Conservation (phyloP, 2,797 vertebrate species). For the Megaceryle alcyon region DNA sequence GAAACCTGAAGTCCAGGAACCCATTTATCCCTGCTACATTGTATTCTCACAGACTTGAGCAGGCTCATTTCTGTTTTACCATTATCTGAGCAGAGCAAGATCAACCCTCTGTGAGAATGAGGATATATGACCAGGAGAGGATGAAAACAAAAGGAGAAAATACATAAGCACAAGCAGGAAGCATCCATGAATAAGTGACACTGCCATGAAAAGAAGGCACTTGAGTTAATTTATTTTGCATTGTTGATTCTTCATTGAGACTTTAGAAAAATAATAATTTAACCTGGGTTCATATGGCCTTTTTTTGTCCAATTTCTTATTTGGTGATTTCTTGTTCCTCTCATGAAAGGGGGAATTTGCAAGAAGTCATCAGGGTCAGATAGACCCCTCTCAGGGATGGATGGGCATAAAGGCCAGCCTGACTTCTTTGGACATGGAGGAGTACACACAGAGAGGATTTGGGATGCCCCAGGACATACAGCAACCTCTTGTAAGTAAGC, state of each 20-base stretch:
- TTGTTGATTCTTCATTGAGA: not conserved
- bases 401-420: not conserved
- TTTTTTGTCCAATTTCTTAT: not conserved
- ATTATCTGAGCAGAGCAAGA: not conserved
- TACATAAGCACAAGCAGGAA: not conserved
- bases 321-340: not conserved
- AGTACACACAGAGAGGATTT: not conserved
- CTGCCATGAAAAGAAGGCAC: not conserved
- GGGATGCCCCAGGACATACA: not conserved
- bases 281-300: not conserved
- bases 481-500: not conserved
- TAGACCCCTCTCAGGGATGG: not conserved
- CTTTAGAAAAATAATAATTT: not conserved
- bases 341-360: not conserved
- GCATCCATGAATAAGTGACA: not conserved
- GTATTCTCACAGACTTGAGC: not conserved
- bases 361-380: not conserved
- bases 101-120: not conserved
- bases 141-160: not conserved
- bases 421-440: not conserved
- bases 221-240: not conserved
- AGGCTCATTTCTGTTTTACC: not conserved
- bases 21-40: not conserved
- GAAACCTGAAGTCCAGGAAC: not conserved
- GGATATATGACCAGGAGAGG: not conserved